Evolutionary conservation across 2,888 invertebrate genomes (phyloP).

Genomic region (Xylophagus ater): DNA sequence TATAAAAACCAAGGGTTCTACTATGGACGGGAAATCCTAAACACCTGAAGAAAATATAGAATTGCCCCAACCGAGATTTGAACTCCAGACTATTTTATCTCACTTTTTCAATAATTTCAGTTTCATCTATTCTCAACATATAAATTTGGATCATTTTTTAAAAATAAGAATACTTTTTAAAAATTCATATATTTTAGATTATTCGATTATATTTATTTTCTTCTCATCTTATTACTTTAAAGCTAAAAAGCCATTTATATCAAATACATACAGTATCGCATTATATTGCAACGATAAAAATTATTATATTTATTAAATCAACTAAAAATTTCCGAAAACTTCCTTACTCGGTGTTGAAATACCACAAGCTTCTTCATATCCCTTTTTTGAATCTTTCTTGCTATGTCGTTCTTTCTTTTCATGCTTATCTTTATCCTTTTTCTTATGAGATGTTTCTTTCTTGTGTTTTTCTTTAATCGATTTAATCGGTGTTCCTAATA

Average conservation of each 20-base stretch:
- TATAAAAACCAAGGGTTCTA: too few relatives aligned
- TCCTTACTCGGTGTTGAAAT: constrained; percentile 88
- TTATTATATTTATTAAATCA: background rate
- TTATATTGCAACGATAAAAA: background rate
- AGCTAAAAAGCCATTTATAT: constrained; percentile 15
- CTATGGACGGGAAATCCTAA: too few relatives aligned
- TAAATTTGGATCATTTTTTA: too few relatives aligned
- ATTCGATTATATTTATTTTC: constrained; percentile 11
- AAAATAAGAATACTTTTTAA: too few relatives aligned
- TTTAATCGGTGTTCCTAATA: constrained; percentile 36
- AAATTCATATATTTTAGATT: background rate
- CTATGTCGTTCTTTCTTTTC: constrained; percentile 36
- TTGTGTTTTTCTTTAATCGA: constrained; percentile 33
- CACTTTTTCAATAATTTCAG: too few relatives aligned
- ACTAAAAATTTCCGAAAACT: constrained; percentile 39
- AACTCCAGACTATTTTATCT: too few relatives aligned
- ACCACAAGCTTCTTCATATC: constrained; percentile 83
- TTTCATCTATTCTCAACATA: too few relatives aligned
- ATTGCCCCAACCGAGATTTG: too few relatives aligned
- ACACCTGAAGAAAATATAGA: too few relatives aligned
- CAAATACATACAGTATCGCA: constrained; percentile 8
- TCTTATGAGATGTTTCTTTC: constrained; percentile 21
- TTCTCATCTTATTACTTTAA: constrained; percentile 16
- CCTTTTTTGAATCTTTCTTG: constrained; percentile 42
- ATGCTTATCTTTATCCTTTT: constrained; percentile 31